phyloP scores from a whole-genome alignment of 1,140 invertebrate species.

The Psix sp. region DNA sequence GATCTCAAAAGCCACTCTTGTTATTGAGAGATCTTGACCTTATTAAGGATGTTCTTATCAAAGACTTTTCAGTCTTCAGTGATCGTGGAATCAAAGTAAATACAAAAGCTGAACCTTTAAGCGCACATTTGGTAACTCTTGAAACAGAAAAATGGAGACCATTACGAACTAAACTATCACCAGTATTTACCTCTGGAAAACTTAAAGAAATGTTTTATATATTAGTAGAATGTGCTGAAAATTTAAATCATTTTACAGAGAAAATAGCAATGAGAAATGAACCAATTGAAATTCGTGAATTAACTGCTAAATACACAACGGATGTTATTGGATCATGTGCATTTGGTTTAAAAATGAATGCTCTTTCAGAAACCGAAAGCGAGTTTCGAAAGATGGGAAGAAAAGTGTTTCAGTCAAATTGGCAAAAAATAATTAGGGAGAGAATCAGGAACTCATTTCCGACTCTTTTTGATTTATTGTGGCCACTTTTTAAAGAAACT shows the following conservation, averaged over 20 bases:
- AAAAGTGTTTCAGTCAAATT: slow-evolving; percentile 61
- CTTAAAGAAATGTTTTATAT: slow-evolving; percentile 70
- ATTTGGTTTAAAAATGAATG: slow-evolving; percentile 78
- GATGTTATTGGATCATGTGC: slow-evolving; percentile 79
- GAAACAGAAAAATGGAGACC: slow-evolving; percentile 66
- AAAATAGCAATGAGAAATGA: slow-evolving; percentile 18
- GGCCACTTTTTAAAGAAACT: slow-evolving; percentile 38
- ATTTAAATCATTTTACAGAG: slow-evolving; percentile 58
- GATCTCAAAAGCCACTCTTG: slow-evolving; percentile 22
- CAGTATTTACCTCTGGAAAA: slow-evolving; percentile 63
- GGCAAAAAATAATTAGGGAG: slow-evolving; percentile 56
- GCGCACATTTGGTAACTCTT: slow-evolving; percentile 63
- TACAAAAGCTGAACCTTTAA: slow-evolving; percentile 74
- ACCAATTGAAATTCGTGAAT: slow-evolving; percentile 60
- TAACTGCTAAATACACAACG: slow-evolving; percentile 73
- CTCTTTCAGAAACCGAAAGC: slow-evolving; percentile 74
- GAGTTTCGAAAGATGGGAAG: slow-evolving; percentile 74
- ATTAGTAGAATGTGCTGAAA: slow-evolving; percentile 59
- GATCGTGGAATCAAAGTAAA: slow-evolving; percentile 68
- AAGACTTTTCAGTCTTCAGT: slow-evolving; percentile 38
- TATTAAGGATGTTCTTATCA: slow-evolving; percentile 54
- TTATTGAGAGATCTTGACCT: slow-evolving; percentile 58
- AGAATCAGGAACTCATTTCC: slow-evolving; percentile 54
- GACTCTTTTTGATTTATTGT: slow-evolving; percentile 37
- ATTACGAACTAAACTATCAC: slow-evolving; percentile 60